Conservation (phyloP, 1,140 invertebrate species). For the Drosophila ercepeae region DNA sequence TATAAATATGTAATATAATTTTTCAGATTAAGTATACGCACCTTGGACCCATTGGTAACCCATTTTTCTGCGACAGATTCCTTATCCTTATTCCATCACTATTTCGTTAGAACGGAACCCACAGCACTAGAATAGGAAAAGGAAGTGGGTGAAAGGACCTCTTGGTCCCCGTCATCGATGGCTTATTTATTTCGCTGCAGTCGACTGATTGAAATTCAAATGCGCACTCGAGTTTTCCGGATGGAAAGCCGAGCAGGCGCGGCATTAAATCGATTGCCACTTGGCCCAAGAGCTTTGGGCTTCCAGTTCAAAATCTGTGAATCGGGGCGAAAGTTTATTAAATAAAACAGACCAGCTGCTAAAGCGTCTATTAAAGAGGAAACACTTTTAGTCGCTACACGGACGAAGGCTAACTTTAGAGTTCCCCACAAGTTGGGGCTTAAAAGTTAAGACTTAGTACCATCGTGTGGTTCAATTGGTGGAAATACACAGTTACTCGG, state of each 20-base stretch:
- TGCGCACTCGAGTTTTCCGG: conserved; percentile 52
- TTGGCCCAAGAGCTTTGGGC: conserved; percentile 27
- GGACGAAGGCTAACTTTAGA: conserved; percentile 18
- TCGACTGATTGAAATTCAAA: conserved; percentile 74
- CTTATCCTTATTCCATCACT: conserved; percentile 3
- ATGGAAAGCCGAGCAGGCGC: conserved; percentile 36
- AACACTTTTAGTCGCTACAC: conserved; percentile 11
- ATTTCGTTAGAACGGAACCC: neutral
- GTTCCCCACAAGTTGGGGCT: conserved; percentile 10
- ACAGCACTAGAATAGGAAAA: neutral
- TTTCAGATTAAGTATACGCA: neutral
- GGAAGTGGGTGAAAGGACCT: conserved; percentile 19
- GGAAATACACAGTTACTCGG: conserved; percentile 20
- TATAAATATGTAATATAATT: too few relatives aligned
- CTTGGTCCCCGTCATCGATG: conserved; percentile 34
- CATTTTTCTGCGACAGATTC: too few relatives aligned
- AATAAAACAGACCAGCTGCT: conserved; percentile 5
- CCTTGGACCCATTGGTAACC: too few relatives aligned
- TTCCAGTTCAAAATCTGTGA: conserved; percentile 4
- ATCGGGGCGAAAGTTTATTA: conserved; percentile 8
- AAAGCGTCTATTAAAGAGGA: conserved; percentile 6
- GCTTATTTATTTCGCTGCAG: conserved; percentile 68
- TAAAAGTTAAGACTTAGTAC: conserved; percentile 14
- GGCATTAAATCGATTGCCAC: conserved; percentile 55
- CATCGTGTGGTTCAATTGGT: conserved; percentile 14